These are phyloP conservation scores for Turdus rufiventris DNA, from an alignment of 2,113 vertebrate species.

Conservation along the genomic window DNA sequence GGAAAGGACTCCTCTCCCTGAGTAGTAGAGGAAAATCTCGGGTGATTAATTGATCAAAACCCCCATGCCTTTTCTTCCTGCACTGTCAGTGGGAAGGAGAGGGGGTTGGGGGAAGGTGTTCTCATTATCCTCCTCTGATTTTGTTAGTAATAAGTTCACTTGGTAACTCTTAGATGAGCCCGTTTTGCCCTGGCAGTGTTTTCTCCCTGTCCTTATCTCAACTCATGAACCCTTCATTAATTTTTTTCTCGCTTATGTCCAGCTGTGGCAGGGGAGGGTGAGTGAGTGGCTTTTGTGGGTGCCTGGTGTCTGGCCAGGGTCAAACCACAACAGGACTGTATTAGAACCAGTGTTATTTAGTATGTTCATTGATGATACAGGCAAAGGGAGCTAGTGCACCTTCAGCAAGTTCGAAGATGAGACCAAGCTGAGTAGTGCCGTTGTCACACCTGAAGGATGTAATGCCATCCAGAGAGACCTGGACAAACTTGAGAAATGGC, in stretches of 20 bases:
- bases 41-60: not conserved
- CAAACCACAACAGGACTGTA: not conserved
- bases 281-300: not conserved
- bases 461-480: too few species aligned
- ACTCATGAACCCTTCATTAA: not conserved
- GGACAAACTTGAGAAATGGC: not conserved
- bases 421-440: not conserved
- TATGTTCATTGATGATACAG: not conserved
- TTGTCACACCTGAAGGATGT: not conserved
- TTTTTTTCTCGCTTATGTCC: not conserved
- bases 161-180: not conserved
- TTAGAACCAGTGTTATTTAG: not conserved
- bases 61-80: not conserved
- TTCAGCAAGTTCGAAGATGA: not conserved
- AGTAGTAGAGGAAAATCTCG: not conserved
- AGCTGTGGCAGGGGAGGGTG: not conserved
- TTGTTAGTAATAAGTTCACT: not conserved
- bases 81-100: rapidly evolving
- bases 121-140: not conserved
- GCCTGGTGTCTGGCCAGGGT: not conserved
- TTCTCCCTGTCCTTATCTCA: not conserved
- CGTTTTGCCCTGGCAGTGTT: not conserved
- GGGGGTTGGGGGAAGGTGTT: not conserved
- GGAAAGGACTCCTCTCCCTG: not conserved
- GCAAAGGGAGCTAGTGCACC: not conserved